Conservation (phyloP, 2,113 vertebrate species). For the Python bivittatus region DNA sequence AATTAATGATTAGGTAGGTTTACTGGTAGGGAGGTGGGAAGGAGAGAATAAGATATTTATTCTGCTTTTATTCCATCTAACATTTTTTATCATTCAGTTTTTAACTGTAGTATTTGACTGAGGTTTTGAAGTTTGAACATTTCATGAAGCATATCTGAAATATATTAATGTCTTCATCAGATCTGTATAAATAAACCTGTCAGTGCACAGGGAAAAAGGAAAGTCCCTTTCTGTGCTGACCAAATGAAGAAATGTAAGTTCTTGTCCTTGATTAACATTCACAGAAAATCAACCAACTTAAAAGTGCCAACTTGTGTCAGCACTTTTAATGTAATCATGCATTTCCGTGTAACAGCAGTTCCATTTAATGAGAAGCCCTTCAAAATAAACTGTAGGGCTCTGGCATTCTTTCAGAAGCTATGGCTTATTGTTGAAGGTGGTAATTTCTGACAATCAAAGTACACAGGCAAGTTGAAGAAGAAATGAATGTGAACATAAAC, state of each 20-base stretch:
- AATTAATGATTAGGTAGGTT: neutral
- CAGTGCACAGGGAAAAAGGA: conserved; percentile 38
- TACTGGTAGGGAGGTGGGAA: neutral
- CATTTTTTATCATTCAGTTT: neutral
- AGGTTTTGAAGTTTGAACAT: conserved; percentile 39
- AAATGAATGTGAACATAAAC: conserved; percentile 24
- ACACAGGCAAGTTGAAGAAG: conserved; percentile 40
- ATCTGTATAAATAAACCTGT: conserved; percentile 34
- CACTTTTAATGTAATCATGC: conserved; percentile 64
- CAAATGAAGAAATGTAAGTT: conserved; percentile 51
- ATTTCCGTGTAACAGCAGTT: conserved; percentile 57
- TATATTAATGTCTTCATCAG: conserved; percentile 31
- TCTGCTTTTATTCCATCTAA: neutral
- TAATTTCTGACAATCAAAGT: conserved; percentile 51
- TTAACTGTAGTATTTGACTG: conserved; percentile 1
- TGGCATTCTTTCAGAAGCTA: conserved; percentile 36
- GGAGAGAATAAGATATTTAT: neutral
- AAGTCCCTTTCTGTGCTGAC: conserved; percentile 65
- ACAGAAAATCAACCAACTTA: conserved; percentile 67
- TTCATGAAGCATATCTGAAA: conserved; percentile 43
- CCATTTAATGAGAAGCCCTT: conserved; percentile 68
- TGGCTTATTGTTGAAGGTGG: conserved; percentile 44
- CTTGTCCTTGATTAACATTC: conserved; percentile 71
- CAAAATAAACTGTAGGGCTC: conserved; percentile 64
- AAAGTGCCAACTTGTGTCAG: conserved; percentile 66